Evolutionary conservation across 2,888 invertebrate species (phyloP).

Genomic region (Spicauda simplicius): DNA sequence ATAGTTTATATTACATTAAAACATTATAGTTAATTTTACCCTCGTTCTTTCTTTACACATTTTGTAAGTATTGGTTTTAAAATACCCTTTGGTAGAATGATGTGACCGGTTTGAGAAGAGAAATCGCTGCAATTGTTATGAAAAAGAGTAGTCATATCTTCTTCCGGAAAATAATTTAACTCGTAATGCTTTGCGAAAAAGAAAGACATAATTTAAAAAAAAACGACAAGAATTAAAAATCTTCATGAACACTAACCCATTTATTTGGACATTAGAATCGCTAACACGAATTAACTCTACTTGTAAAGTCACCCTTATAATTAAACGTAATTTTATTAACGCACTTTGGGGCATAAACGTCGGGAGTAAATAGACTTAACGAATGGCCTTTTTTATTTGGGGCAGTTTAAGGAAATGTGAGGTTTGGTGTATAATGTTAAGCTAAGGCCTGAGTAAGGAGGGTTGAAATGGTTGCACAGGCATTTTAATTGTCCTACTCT

Average conservation of each 20-base stretch:
- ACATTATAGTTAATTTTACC: no score
- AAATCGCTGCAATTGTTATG: no score
- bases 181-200: no score
- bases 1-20: no score
- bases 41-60: no score
- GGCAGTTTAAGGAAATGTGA: constrained; percentile 35
- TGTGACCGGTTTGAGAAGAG: no score
- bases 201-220: no score
- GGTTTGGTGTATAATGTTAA: constrained; percentile 19
- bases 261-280: neutral
- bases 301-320: constrained; percentile 49
- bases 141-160: no score
- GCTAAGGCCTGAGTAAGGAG: constrained; percentile 4
- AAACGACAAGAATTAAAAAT: no score
- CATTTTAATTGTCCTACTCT: constrained; percentile 28
- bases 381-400: constrained; percentile 53
- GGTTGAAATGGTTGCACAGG: constrained; percentile 21
- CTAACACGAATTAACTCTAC: constrained; percentile 6
- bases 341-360: constrained; percentile 56
- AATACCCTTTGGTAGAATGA: no score
- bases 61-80: no score
- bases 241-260: neutral
- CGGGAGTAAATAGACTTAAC: constrained; percentile 54
- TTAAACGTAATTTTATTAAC: constrained; percentile 63
- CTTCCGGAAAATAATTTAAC: no score